Evolutionary conservation across 2,888 invertebrate genomes (phyloP).

Genomic region (Pyrrhia umbra): DNA sequence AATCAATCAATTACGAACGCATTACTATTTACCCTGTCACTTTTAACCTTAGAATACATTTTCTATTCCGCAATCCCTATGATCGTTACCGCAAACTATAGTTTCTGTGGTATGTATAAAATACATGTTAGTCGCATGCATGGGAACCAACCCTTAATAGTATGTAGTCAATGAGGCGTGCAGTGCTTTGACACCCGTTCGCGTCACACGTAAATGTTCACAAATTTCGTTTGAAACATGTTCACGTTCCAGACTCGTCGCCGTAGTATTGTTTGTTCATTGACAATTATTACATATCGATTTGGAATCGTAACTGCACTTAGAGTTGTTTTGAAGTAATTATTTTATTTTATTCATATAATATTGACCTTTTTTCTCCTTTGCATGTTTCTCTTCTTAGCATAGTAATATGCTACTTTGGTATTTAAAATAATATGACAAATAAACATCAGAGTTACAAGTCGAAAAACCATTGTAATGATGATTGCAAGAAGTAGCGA

Average conservation of each 20-base stretch:
- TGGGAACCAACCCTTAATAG: constrained; percentile 34
- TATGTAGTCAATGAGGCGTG: constrained; percentile 50
- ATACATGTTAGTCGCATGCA: not conserved
- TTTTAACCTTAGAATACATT: not conserved
- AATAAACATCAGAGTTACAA: too few species aligned
- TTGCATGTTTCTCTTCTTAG: too few species aligned
- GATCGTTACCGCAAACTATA: not conserved
- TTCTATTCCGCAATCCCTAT: not conserved
- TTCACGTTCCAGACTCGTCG: constrained; percentile 7
- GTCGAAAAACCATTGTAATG: too few species aligned
- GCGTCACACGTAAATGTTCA: constrained; percentile 42
- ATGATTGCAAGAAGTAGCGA: constrained; percentile 2
- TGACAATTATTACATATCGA: constrained; percentile 1
- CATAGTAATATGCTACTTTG: too few species aligned
- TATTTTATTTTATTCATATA: too few species aligned
- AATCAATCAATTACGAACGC: too few species aligned
- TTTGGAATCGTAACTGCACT: not conserved
- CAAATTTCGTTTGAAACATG: constrained; percentile 37
- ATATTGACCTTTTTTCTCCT: too few species aligned
- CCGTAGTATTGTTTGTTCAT: constrained; percentile 27
- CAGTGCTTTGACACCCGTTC: constrained; percentile 52
- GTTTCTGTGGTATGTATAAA: not conserved
- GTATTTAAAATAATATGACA: too few species aligned
- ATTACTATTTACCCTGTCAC: not conserved
- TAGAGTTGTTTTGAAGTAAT: not conserved